A percentile compares a stretch with the other conserved stretches of the same genome.
Evolutionary conservation across 2,888 invertebrate genomes (phyloP).

Genomic region (Sarcophaga subvicina): DNA sequence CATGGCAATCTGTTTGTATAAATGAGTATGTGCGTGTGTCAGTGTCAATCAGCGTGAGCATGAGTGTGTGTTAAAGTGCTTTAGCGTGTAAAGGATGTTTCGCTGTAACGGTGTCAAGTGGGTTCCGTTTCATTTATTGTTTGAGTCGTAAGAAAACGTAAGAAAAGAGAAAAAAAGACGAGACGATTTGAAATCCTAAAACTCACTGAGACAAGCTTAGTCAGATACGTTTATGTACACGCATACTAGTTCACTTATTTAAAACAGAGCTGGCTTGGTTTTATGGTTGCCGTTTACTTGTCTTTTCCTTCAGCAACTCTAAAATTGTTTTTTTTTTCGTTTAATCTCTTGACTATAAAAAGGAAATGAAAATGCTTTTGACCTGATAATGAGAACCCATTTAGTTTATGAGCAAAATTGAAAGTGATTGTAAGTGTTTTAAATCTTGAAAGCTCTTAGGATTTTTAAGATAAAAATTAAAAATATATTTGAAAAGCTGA

Average conservation of each 20-base stretch:
- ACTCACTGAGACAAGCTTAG: not conserved
- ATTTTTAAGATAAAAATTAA: no score
- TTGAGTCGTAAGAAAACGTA: not conserved
- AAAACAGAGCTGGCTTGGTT: not conserved
- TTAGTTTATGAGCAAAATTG: constrained; percentile 32
- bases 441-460: no score
- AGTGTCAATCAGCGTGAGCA: not conserved
- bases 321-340: not conserved
- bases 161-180: not conserved
- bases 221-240: not conserved
- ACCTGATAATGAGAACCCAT: constrained; percentile 17
- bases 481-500: no score
- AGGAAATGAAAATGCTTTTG: constrained; percentile 48
- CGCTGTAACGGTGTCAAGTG: constrained; percentile 59
- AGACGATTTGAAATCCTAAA: no score
- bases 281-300: not conserved
- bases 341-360: constrained; percentile 1
- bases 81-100: constrained; percentile 57
- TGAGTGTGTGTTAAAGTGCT: constrained; percentile 39
- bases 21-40: not conserved
- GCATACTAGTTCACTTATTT: not conserved
- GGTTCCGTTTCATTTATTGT: constrained; percentile 61
- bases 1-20: no score
- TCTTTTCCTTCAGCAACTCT: not conserved
- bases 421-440: no score